These are phyloP conservation scores for Drosophila lacertosa DNA, from an alignment of 1,140 invertebrate species.

Conservation along the genomic window DNA sequence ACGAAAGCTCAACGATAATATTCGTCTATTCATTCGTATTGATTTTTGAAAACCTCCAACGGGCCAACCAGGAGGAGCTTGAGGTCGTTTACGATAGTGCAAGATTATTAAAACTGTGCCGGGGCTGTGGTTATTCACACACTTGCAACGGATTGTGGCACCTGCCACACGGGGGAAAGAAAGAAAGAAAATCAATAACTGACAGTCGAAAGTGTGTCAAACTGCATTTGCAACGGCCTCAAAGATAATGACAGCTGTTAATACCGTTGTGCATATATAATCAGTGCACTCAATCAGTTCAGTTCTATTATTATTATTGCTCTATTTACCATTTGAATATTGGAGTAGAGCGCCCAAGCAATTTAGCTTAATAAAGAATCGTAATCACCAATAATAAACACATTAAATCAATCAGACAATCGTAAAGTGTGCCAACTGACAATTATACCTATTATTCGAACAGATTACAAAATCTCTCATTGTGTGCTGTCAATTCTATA, in stretches of 20 bases:
- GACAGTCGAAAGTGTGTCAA: slow-evolving; percentile 10
- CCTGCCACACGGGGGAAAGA: not conserved
- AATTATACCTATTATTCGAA: not conserved
- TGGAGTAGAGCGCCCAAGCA: not conserved
- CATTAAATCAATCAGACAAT: not conserved
- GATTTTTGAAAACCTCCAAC: slow-evolving; percentile 63
- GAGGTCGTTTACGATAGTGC: slow-evolving; percentile 46
- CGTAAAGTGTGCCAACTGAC: not conserved
- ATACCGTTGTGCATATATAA: too few relatives aligned
- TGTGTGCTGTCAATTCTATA: not conserved
- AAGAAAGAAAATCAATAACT: not conserved
- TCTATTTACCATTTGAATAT: slow-evolving; percentile 5
- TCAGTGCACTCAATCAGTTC: slow-evolving; percentile 14
- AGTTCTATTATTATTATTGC: slow-evolving; percentile 3
- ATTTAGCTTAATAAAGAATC: not conserved
- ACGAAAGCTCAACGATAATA: not conserved
- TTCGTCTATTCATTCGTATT: slow-evolving; percentile 51
- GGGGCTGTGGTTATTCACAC: slow-evolving; percentile 7
- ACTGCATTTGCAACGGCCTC: not conserved
- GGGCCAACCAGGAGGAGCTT: slow-evolving; percentile 14
- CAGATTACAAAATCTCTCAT: slow-evolving; percentile 3
- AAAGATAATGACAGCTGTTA: slow-evolving; percentile 7
- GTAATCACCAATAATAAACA: slow-evolving; percentile 4
- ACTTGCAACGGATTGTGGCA: too few relatives aligned
- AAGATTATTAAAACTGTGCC: slow-evolving; percentile 22